Conservation (phyloP, 2,888 invertebrate species). For the Nasonovia ribisnigri region DNA sequence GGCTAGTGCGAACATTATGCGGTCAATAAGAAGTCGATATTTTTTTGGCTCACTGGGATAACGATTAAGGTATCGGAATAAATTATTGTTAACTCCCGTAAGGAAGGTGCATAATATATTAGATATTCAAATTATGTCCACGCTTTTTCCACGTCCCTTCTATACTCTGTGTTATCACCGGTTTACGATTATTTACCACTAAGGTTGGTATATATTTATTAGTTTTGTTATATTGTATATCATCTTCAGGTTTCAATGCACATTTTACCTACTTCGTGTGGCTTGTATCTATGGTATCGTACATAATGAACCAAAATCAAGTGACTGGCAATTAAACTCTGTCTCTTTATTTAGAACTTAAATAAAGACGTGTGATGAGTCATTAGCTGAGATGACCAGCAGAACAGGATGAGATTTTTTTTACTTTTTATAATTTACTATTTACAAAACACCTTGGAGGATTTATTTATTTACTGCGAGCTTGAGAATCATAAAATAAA, state of each 20-base stretch:
- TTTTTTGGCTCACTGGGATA: neutral
- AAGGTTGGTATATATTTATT: neutral
- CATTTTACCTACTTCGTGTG: neutral
- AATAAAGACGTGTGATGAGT: neutral
- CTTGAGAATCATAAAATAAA: slow-evolving; percentile 11
- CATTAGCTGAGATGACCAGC: neutral
- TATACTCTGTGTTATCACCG: neutral
- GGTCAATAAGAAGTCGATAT: neutral
- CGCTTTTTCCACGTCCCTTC: neutral
- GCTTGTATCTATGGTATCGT: neutral
- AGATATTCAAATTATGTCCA: neutral
- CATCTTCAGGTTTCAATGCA: neutral
- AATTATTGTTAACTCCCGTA: neutral
- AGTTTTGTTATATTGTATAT: neutral
- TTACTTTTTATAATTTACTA: neutral
- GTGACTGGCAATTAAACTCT: neutral
- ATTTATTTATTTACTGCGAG: neutral
- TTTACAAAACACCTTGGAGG: neutral
- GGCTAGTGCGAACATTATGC: neutral
- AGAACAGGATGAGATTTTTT: neutral
- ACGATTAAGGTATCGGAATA: neutral
- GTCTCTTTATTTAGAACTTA: neutral
- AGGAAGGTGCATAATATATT: neutral
- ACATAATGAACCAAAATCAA: neutral
- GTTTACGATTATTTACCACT: neutral